Evolutionary conservation across 2,113 vertebrate species (phyloP).

Genomic region (Callocephalon fimbriatum): DNA sequence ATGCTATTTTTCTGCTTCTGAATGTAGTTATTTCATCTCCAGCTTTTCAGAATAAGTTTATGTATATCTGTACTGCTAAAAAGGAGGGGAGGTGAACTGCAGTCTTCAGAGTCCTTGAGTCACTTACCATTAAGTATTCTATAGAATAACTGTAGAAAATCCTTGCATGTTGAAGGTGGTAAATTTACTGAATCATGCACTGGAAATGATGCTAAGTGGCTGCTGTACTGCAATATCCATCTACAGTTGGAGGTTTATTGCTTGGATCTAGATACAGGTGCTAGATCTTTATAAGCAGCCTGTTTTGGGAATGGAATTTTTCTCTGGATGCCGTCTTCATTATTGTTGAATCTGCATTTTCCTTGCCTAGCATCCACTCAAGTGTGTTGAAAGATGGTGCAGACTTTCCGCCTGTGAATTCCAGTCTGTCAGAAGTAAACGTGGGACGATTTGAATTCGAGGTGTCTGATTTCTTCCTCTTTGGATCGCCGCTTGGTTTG

Average conservation of each 20-base stretch:
- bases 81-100: background rate
- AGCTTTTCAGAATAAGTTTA: background rate
- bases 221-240: background rate
- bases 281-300: background rate
- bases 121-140: background rate
- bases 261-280: background rate
- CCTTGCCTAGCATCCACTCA: constrained; percentile 75
- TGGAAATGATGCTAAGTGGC: background rate
- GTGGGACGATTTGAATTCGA: constrained; percentile 92
- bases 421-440: constrained; percentile 80
- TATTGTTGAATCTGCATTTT: background rate
- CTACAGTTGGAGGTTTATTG: background rate
- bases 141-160: background rate
- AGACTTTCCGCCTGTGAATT: constrained; percentile 75
- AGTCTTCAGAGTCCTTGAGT: background rate
- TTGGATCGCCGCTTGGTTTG: constrained; percentile 93
- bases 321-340: background rate
- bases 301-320: background rate
- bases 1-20: background rate
- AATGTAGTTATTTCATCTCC: background rate
- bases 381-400: constrained; percentile 86
- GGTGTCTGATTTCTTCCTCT: constrained; percentile 94
- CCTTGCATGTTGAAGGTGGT: background rate
- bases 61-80: background rate
- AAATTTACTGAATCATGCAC: background rate